A percentile compares a stretch with the other conserved stretches of the same genome.
These are phyloP conservation scores for Zaprionus camerounensis DNA, from an alignment of 1,140 invertebrate species.

Conservation along the genomic window DNA sequence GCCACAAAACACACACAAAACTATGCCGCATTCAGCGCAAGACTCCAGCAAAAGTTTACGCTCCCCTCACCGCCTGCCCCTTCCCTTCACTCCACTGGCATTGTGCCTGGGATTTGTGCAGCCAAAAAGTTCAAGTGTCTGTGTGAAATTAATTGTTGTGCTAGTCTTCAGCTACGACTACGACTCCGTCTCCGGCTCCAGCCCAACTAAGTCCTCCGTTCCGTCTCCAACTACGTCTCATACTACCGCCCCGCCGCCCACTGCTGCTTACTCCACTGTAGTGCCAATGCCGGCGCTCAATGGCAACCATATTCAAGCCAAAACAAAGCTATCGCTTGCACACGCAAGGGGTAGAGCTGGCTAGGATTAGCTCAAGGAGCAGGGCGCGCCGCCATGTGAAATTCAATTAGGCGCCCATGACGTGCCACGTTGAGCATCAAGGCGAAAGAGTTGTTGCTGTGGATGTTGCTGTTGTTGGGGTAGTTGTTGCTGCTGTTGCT, in stretches of 20 bases:
- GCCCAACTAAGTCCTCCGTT: not conserved
- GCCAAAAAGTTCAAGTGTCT: slow-evolving; percentile 76
- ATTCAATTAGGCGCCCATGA: slow-evolving; percentile 80
- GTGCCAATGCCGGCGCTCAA: not conserved
- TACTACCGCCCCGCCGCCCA: not conserved
- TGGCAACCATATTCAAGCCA: slow-evolving; percentile 62
- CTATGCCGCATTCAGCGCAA: slow-evolving; percentile 73
- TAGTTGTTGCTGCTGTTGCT: slow-evolving; percentile 6
- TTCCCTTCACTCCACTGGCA: not conserved
- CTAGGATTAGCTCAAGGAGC: slow-evolving; percentile 69
- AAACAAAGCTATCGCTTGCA: slow-evolving; percentile 83
- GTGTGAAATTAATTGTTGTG: slow-evolving; percentile 78
- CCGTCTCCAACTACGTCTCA: not conserved
- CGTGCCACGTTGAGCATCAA: slow-evolving; percentile 60
- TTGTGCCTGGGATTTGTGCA: slow-evolving; percentile 72
- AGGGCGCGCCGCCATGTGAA: slow-evolving; percentile 50
- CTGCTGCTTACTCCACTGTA: not conserved
- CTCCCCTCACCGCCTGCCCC: not conserved
- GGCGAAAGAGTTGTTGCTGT: slow-evolving; percentile 33
- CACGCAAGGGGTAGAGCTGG: slow-evolving; percentile 37
- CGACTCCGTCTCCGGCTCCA: not conserved
- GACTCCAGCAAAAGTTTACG: slow-evolving; percentile 30
- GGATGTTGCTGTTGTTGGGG: slow-evolving; percentile 6
- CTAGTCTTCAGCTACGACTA: slow-evolving; percentile 2
- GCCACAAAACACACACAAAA: slow-evolving; percentile 79